Conservation (phyloP, 1,140 invertebrate species). For the Caenorhabditis tropicalis region DNA sequence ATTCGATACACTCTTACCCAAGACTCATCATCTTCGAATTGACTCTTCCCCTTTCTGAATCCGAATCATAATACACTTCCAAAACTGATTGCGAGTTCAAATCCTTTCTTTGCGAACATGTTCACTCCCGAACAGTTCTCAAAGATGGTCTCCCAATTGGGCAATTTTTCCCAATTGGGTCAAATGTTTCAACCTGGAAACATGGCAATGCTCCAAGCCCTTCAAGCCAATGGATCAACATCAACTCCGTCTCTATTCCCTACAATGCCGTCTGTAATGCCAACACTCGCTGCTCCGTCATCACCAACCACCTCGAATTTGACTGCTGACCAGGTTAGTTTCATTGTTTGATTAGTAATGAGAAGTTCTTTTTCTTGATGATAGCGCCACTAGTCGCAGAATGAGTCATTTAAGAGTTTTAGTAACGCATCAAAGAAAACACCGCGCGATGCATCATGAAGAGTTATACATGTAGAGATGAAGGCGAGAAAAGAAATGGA, state of each 20-base stretch:
- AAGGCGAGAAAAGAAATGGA: background rate
- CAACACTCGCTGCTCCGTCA: constrained; percentile 23
- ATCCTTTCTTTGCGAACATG: constrained; percentile 34
- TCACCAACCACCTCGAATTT: constrained; percentile 50
- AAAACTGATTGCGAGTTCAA: background rate
- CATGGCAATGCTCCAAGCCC: constrained; percentile 9
- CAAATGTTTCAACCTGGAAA: constrained; percentile 33
- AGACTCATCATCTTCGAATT: no score
- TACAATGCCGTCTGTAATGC: constrained; percentile 8
- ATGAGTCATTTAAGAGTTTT: constrained; percentile 13
- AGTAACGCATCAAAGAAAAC: constrained; percentile 22
- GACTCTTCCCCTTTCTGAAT: background rate
- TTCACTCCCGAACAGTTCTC: constrained; percentile 48
- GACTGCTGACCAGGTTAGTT: constrained; percentile 47
- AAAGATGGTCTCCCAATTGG: constrained; percentile 41
- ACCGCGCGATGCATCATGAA: background rate
- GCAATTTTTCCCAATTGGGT: constrained; percentile 11
- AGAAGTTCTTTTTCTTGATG: background rate
- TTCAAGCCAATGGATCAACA: constrained; percentile 16
- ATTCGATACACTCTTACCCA: constrained; percentile 28
- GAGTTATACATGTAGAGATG: background rate
- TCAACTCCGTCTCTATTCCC: constrained; percentile 39
- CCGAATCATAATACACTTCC: background rate
- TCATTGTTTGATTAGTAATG: constrained; percentile 15
- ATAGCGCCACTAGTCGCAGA: background rate